A percentile compares a stretch with the other conserved stretches of the same genome.
These are phyloP conservation scores for Empidonax alnorum DNA, from an alignment of 2,113 vertebrate species.

Conservation along the genomic window DNA sequence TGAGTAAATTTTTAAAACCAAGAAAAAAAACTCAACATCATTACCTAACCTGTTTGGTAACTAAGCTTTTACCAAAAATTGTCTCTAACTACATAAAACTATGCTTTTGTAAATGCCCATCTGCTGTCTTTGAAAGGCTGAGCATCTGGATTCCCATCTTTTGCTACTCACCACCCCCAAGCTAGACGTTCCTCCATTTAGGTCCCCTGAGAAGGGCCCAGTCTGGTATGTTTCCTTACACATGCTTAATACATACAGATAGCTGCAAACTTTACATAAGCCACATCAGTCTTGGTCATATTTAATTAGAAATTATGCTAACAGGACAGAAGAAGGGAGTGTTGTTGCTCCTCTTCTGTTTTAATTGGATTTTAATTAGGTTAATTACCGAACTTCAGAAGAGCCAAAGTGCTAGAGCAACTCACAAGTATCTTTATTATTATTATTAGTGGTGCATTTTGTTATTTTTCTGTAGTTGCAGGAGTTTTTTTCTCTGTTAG, in stretches of 20 bases:
- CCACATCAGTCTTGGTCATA: background rate
- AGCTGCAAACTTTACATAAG: background rate
- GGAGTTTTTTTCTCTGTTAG: background rate
- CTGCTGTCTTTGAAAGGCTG: background rate
- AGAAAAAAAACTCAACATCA: background rate
- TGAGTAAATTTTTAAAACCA: background rate
- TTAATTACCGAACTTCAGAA: background rate
- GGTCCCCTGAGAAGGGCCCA: background rate
- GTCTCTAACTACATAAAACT: background rate
- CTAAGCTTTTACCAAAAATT: background rate
- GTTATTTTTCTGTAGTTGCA: background rate
- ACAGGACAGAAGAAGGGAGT: background rate
- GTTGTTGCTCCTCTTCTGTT: background rate
- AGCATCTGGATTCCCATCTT: background rate
- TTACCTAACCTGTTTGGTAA: background rate
- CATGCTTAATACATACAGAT: background rate
- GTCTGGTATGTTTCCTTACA: background rate
- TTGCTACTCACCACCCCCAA: background rate
- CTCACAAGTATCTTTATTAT: background rate
- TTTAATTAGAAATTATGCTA: background rate
- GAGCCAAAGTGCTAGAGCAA: background rate
- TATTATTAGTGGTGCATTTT: background rate
- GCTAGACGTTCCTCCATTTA: background rate
- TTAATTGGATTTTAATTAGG: conserved; percentile 1
- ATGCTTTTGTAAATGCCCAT: background rate